A percentile compares a stretch with the other conserved stretches of the same genome.
Conservation (phyloP, 2,113 vertebrate genomes). For the Datnioides undecimradiatus region DNA sequence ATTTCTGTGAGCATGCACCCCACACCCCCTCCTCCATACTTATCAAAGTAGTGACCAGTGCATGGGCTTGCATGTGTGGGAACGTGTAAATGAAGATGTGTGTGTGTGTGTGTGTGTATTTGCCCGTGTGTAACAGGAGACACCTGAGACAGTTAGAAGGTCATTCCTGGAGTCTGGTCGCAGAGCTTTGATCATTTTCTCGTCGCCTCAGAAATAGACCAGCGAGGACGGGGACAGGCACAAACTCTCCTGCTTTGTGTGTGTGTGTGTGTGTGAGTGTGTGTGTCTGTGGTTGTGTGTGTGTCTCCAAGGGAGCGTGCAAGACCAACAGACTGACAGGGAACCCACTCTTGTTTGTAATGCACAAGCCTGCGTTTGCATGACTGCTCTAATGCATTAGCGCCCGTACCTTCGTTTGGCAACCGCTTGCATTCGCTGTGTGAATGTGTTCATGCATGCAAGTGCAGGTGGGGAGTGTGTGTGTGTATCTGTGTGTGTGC, state of each 20-base stretch:
- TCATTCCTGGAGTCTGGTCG: slow-evolving; percentile 75
- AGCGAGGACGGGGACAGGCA: slow-evolving; percentile 56
- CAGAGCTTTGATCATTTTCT: slow-evolving; percentile 82
- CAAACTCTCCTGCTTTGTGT: slow-evolving; percentile 36
- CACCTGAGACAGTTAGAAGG: slow-evolving; percentile 78
- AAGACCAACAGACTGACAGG: slow-evolving; percentile 42
- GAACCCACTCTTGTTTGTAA: slow-evolving; percentile 67
- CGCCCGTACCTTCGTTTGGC: slow-evolving; percentile 51
- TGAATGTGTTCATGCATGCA: slow-evolving; percentile 37
- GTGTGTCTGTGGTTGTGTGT: slow-evolving; percentile 21
- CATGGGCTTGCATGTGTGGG: slow-evolving; percentile 9
- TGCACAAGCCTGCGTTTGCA: slow-evolving; percentile 70
- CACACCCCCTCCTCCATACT: not conserved
- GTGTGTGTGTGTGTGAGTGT: slow-evolving; percentile 30
- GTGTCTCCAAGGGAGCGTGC: slow-evolving; percentile 6
- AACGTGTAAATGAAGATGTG: slow-evolving; percentile 21
- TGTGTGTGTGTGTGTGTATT: slow-evolving; percentile 34
- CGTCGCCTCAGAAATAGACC: slow-evolving; percentile 82
- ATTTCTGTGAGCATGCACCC: not conserved
- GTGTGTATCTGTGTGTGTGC: slow-evolving; percentile 4
- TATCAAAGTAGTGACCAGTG: not conserved
- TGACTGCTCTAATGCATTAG: slow-evolving; percentile 69
- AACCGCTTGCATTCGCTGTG: slow-evolving; percentile 21
- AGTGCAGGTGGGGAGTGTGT: slow-evolving; percentile 5
- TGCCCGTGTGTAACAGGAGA: slow-evolving; percentile 69